phyloP scores from a whole-genome alignment of 2,113 vertebrate species.

The Eolophus roseicapilla region DNA sequence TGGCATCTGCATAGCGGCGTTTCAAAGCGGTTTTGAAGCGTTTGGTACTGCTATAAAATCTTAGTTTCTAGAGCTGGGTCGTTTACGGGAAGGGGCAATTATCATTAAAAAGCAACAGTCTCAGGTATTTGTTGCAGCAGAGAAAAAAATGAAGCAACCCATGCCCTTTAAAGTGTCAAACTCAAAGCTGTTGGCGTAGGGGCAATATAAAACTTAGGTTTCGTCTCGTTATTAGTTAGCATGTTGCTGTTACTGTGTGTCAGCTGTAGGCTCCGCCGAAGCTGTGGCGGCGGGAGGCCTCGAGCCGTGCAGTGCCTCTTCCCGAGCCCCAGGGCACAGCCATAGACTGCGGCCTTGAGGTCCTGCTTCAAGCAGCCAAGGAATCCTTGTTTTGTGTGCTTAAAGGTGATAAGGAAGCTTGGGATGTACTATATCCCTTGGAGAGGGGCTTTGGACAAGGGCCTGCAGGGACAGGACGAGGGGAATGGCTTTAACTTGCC shows the following conservation, averaged over 20 bases:
- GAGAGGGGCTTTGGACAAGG: neutral
- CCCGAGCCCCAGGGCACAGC: neutral
- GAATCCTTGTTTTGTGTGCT: fast-evolving
- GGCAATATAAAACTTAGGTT: neutral
- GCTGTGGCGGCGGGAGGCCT: neutral
- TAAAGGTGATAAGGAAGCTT: fast-evolving
- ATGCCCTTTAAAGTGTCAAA: neutral
- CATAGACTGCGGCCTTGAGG: neutral
- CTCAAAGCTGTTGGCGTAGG: too few relatives aligned
- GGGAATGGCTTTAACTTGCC: neutral
- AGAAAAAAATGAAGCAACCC: neutral
- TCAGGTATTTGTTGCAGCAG: neutral
- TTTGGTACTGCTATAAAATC: neutral
- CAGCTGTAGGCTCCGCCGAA: too few relatives aligned
- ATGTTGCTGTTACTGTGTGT: neutral
- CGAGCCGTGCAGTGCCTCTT: fast-evolving
- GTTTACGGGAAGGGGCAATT: neutral
- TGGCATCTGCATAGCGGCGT: neutral
- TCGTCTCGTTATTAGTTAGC: neutral
- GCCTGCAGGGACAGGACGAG: neutral
- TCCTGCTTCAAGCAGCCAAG: neutral
- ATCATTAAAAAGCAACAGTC: neutral
- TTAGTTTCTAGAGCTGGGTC: neutral
- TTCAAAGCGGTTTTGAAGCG: neutral
- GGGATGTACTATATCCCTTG: neutral